Evolutionary conservation across 35 echinoderm and acorn worm species (phyloP).

Genomic region (Stichopus chloronotus): DNA sequence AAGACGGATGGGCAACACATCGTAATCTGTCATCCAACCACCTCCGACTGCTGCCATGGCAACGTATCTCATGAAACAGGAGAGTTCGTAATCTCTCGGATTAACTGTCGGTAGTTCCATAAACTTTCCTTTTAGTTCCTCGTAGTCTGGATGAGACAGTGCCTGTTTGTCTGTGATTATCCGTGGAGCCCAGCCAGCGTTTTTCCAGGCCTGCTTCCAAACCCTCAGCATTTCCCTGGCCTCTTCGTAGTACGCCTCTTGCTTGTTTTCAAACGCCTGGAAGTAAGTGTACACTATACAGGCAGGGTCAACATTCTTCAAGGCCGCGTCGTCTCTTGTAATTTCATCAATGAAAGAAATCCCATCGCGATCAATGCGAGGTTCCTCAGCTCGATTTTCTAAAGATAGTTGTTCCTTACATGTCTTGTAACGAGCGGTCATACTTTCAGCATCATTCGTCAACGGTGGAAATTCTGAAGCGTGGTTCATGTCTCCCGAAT

Average conservation of each 20-base stretch:
- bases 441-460: not conserved
- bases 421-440: not conserved
- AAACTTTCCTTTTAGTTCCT: not conserved
- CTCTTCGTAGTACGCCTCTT: not conserved
- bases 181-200: not conserved
- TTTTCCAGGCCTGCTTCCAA: not conserved
- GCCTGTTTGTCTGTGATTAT: not conserved
- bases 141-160: not conserved
- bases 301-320: not conserved
- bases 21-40: constrained; percentile 25
- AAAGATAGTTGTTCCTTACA: not conserved
- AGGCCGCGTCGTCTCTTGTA: too few species aligned
- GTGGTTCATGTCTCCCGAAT: not conserved
- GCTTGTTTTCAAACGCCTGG: not conserved
- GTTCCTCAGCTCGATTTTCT: not conserved
- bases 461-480: not conserved
- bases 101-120: not conserved
- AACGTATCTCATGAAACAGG: constrained; percentile 21
- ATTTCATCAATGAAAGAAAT: too few species aligned
- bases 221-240: not conserved
- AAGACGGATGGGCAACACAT: not conserved
- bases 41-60: constrained; percentile 31
- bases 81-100: not conserved
- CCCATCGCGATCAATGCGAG: too few species aligned
- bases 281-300: not conserved